Evolutionary conservation across 2,888 invertebrate species (phyloP).

Genomic region (Scelioninae gen. 1): DNA sequence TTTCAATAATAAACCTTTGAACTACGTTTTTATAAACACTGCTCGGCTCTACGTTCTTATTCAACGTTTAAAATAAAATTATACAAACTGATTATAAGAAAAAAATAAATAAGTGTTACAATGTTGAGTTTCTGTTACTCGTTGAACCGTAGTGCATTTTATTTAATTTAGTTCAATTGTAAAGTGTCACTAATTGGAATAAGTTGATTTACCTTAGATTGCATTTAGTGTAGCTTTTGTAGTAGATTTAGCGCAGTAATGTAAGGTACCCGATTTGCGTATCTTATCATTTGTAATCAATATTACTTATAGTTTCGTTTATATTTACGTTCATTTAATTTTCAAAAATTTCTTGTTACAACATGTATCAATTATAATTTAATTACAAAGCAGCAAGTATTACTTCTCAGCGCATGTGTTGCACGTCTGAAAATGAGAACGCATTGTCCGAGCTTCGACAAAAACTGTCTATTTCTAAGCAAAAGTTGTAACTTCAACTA

Average conservation of each 20-base stretch:
- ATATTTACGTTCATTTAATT: no score
- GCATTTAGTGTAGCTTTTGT: slow-evolving; percentile 62
- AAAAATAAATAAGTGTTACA: background rate
- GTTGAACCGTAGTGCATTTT: slow-evolving; percentile 47
- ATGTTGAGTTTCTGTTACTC: slow-evolving; percentile 28
- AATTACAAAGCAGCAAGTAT: slow-evolving; percentile 13
- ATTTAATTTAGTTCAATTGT: slow-evolving; percentile 39
- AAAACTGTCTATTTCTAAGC: slow-evolving; percentile 15
- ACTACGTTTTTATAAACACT: background rate
- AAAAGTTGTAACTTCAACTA: background rate
- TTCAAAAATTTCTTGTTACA: no score
- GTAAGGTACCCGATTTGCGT: slow-evolving; percentile 15
- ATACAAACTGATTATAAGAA: background rate
- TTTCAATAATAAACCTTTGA: no score
- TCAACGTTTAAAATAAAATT: background rate
- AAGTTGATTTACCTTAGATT: slow-evolving; percentile 45
- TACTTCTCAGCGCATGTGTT: slow-evolving; percentile 51
- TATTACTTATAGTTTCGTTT: background rate
- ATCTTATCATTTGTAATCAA: slow-evolving; percentile 20
- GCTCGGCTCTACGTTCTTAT: slow-evolving; percentile 4
- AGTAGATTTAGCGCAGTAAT: slow-evolving; percentile 64
- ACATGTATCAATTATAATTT: background rate
- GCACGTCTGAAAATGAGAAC: slow-evolving; percentile 50
- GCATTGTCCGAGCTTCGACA: slow-evolving; percentile 39
- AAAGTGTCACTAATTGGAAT: slow-evolving; percentile 17